Evolutionary conservation across 2,888 invertebrate genomes (phyloP).

Genomic region (Ormyrus labotus): DNA sequence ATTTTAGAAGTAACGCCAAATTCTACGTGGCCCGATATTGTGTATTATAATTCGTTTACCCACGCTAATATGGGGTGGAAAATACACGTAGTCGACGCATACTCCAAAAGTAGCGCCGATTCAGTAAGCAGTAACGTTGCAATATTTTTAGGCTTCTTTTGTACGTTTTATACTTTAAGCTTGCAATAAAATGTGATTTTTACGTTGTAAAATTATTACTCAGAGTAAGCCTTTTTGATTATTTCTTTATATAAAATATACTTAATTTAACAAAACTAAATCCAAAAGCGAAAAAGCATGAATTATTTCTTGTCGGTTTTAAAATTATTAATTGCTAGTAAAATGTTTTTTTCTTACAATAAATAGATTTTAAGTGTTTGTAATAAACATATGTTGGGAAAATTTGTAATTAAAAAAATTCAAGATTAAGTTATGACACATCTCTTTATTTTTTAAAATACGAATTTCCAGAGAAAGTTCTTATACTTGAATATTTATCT

Average conservation of each 20-base stretch:
- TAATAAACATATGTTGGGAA: neutral
- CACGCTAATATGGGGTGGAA: constrained; percentile 97
- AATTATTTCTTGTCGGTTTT: neutral
- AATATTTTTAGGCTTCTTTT: constrained; percentile 7
- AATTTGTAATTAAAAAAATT: constrained; percentile 20
- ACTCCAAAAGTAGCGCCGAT: constrained; percentile 72
- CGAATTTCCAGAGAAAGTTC: constrained; percentile 23
- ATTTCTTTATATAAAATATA: too few relatives aligned
- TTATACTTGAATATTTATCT: neutral
- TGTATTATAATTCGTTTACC: constrained; percentile 95
- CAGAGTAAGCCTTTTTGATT: too few relatives aligned
- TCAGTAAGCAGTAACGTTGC: constrained; percentile 50
- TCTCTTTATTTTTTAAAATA: constrained; percentile 42
- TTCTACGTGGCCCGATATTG: constrained; percentile 91
- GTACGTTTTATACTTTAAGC: constrained; percentile 49
- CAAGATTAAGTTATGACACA: constrained; percentile 17
- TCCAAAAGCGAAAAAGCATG: too few relatives aligned
- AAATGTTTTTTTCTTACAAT: too few relatives aligned
- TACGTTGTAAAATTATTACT: constrained; percentile 25
- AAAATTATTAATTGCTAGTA: too few relatives aligned
- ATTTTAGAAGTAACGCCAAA: constrained; percentile 89
- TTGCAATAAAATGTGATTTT: constrained; percentile 38
- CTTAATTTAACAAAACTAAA: too few relatives aligned
- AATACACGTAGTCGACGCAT: constrained; percentile 91
- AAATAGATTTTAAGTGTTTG: neutral